Evolutionary conservation across 2,888 invertebrate species (phyloP).

Genomic region (Cenopis cana): DNA sequence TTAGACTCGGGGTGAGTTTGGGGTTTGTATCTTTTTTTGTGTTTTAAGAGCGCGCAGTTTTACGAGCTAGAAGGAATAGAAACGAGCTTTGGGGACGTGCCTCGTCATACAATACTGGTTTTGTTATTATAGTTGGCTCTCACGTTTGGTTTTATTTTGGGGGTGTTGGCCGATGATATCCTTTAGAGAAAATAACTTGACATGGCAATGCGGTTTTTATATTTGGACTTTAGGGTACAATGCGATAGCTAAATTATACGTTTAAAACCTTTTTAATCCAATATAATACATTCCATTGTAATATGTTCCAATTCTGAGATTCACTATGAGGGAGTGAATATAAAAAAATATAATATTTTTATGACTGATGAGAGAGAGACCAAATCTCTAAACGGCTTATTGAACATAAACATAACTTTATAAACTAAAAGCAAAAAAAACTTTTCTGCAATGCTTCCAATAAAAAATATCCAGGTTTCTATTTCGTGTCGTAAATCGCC

Average conservation of each 20-base stretch:
- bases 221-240: no score
- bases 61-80: conserved; percentile 50
- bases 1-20: conserved; percentile 70
- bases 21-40: conserved; percentile 48
- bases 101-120: conserved; percentile 47
- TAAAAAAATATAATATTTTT: no score
- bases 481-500: not conserved
- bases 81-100: conserved; percentile 58
- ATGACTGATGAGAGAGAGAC: no score
- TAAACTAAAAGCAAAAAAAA: no score
- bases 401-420: no score
- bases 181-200: not conserved
- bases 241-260: no score
- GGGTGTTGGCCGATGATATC: not conserved
- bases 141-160: conserved; percentile 25
- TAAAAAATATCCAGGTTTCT: not conserved
- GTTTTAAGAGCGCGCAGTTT: conserved; percentile 58
- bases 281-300: no score
- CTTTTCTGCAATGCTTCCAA: no score
- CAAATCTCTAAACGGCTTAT: no score
- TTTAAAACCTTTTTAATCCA: no score
- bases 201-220: not conserved
- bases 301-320: no score
- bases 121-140: conserved; percentile 22
- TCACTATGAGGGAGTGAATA: no score